phyloP scores from a whole-genome alignment of 2,113 vertebrate species.

The Mustela nigripes region DNA sequence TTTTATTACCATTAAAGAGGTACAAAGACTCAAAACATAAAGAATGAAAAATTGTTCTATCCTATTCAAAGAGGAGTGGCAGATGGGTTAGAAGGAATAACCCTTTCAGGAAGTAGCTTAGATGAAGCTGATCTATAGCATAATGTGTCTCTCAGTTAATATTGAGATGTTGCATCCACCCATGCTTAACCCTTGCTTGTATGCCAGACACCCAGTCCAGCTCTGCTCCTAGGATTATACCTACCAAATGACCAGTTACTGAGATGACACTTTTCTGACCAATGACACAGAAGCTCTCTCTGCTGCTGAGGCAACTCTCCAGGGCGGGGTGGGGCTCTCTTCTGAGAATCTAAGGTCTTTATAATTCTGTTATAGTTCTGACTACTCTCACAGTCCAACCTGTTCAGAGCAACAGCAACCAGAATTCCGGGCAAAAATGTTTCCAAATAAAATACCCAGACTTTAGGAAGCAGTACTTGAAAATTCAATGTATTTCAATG shows the following conservation, averaged over 20 bases:
- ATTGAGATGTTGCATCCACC: background rate
- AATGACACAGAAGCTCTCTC: background rate
- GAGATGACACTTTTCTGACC: background rate
- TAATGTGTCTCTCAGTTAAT: background rate
- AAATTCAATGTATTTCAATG: slow-evolving; percentile 59
- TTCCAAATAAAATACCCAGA: slow-evolving; percentile 58
- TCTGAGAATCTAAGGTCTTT: background rate
- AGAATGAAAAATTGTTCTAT: background rate
- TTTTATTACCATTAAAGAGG: background rate
- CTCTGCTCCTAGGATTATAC: background rate
- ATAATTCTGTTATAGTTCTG: background rate
- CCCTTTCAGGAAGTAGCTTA: background rate
- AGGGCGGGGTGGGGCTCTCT: background rate
- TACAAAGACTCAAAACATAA: background rate
- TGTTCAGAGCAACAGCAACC: background rate
- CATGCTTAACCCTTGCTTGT: background rate
- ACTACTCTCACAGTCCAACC: background rate
- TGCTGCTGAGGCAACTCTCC: background rate
- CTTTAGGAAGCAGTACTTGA: slow-evolving; percentile 42
- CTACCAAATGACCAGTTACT: background rate
- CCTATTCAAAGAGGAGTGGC: background rate
- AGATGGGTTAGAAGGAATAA: background rate
- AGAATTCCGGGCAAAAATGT: slow-evolving; percentile 52
- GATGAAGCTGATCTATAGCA: background rate
- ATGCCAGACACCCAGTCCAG: background rate